Conservation (phyloP, 2,888 invertebrate genomes). For the Camponotus fellah region DNA sequence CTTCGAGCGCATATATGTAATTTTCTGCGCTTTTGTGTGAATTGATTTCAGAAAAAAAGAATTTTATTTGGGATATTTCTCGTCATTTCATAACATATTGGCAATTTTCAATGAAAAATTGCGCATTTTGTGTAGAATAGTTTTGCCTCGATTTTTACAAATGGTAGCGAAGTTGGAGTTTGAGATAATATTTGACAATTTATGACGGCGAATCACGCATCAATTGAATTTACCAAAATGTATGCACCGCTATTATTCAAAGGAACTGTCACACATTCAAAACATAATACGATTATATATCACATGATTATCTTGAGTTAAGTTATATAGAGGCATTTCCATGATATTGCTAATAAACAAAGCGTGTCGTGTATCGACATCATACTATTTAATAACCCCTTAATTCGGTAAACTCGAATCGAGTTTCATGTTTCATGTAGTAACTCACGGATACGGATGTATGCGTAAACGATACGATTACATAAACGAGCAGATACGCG, state of each 20-base stretch:
- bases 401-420: conserved; percentile 55
- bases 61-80: not conserved
- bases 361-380: conserved; percentile 40
- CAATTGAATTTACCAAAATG: not conserved
- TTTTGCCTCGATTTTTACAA: not conserved
- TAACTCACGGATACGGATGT: conserved; percentile 53
- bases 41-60: not conserved
- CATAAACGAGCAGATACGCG: conserved; percentile 45
- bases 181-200: conserved; percentile 22
- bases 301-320: conserved; percentile 35
- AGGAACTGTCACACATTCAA: conserved; percentile 7
- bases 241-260: conserved; percentile 25
- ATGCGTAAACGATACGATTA: conserved; percentile 53
- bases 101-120: not conserved
- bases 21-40: not conserved
- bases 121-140: not conserved
- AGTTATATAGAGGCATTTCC: not conserved
- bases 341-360: conserved; percentile 43
- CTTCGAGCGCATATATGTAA: not conserved
- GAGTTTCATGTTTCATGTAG: conserved; percentile 31
- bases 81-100: not conserved
- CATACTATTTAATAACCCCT: conserved; percentile 54
- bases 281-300: conserved; percentile 27
- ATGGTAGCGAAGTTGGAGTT: not conserved
- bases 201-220: conserved; percentile 1